A percentile compares a stretch with the other conserved stretches of the same genome.
Evolutionary conservation across 2,113 vertebrate genomes (phyloP).

Genomic region (Tamias sibiricus): DNA sequence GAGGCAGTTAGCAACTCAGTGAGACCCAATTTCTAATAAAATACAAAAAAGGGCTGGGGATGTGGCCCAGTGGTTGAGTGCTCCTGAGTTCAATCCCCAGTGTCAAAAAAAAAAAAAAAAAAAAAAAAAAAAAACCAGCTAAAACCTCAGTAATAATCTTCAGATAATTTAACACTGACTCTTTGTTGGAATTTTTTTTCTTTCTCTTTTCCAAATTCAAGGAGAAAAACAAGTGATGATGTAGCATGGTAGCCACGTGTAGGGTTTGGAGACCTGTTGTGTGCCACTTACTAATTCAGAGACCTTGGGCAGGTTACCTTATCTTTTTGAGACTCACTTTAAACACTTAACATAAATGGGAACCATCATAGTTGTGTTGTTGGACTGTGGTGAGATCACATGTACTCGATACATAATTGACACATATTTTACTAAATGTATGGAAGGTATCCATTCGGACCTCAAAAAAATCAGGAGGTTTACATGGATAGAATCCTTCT

Average conservation of each 20-base stretch:
- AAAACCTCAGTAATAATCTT: not conserved
- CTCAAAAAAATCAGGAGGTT: not conserved
- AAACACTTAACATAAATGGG: not conserved
- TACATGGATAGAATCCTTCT: not conserved
- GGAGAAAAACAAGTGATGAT: not conserved
- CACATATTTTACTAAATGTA: not conserved
- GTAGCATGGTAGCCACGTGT: not conserved
- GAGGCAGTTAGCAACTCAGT: too few species aligned
- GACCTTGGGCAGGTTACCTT: not conserved
- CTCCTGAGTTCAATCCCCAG: too few species aligned
- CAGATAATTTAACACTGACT: constrained; percentile 18
- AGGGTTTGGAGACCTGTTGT: not conserved
- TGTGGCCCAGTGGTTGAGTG: too few species aligned
- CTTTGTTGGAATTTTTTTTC: not conserved
- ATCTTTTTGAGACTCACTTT: not conserved
- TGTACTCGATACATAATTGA: not conserved
- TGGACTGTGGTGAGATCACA: not conserved
- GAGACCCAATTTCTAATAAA: too few species aligned
- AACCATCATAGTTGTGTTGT: not conserved
- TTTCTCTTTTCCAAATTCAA: not conserved
- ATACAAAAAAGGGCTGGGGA: too few species aligned
- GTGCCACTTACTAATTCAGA: not conserved
- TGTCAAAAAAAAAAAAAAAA: too few species aligned
- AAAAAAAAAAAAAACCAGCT: too few species aligned
- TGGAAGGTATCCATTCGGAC: not conserved